Evolutionary conservation across 2,113 vertebrate species (phyloP), one percentile per base, ranked within the genome.

Genomic region (Psittacus erithacus): DNA sequence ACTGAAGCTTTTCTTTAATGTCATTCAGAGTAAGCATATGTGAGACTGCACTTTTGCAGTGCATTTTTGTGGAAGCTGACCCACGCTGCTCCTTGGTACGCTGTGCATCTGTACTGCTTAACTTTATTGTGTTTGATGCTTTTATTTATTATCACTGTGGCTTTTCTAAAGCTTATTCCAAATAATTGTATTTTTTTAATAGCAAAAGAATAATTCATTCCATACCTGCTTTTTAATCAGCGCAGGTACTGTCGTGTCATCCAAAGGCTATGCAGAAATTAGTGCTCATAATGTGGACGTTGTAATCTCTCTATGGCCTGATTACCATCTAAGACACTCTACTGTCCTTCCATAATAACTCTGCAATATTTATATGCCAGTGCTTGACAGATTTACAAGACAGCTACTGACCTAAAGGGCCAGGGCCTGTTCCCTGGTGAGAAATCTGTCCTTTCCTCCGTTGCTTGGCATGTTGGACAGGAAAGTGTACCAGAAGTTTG

Each of bases 261-360:
- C 80, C 78, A 57, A 25, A 63, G 76, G 65, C 57, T 83, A 15
- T 17, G 2, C 25, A 20, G 88, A 92, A 93, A 89, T 96, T 93
- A 85, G 83, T 53, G 81, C 79, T 93, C 41, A 8, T 68, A 64
- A 78, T 57, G 41, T 74, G 92, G 62, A 79, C 28, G 2, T 89
- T 89, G 41, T 92, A 89, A 97, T 97, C 93, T 91, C 91, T 76
- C 29, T 16, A 0, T 95, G 95, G 90, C 86, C 92, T 1, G 1
- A 60, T 95, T 94, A 82, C 74, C 52, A 41, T 68, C 71, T 53
- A 24, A 93, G 80, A 79, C 53, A 57, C 77, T 60, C 35, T 33
- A 1, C 73, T 86, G 50, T 69, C 86, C 67, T 94, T 92, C 83
- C 1, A 1, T 65, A 84, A 59, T 89, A 93, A 84, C 73, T 86